Evolutionary conservation across 2,888 invertebrate genomes (phyloP), one percentile per base, ranked within the genome.

Genomic region (Metallyticus violacea): DNA sequence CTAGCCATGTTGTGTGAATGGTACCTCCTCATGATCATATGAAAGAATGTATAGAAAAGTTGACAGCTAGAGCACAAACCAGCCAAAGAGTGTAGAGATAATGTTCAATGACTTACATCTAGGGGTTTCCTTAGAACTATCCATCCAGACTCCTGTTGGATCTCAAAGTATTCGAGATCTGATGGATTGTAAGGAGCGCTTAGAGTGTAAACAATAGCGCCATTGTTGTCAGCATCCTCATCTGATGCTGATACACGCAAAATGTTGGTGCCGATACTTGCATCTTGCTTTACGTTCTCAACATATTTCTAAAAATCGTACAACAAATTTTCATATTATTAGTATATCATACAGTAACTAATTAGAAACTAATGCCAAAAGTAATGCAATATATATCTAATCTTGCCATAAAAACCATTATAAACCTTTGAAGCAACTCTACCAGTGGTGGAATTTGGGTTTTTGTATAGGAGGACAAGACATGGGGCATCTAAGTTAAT

Each of bases 41-140:
- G 27, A 15, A 86, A 40, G 77, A 77, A 30, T 76, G 40, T 30
- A 62, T 26, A 86, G 83, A 86, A 83, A 62, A 83, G 28, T 62
- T 26, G 77, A 86, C 76, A 77, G 77, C 81, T 86, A 79, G 40
- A 26, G 83, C 83, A 81, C 86, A 86, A 62, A 86, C 40, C 85
- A 77, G 62, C 83, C 76, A 83, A n/a, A 83, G 28, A 28, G 5
- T 27, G 83, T 28, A n/a, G 22, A 28, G 9, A 62, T 62, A 2
- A n/a, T n/a, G n/a, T n/a, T n/a, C n/a, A n/a, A n/a, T 94, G 94
- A 98, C 98, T 98, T 96, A 98, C 98, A 95, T 98, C 98, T 91
- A 99, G 94, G 86, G 98, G 97, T 92, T 98, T 98, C 93, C 97
- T 97, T 90, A 99, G 93, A 88, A 97, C 97, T 91, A 99, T 98